These are phyloP conservation scores for Pediacus dermestoides DNA, from an alignment of 2,888 invertebrate genomes.

Conservation along the genomic window DNA sequence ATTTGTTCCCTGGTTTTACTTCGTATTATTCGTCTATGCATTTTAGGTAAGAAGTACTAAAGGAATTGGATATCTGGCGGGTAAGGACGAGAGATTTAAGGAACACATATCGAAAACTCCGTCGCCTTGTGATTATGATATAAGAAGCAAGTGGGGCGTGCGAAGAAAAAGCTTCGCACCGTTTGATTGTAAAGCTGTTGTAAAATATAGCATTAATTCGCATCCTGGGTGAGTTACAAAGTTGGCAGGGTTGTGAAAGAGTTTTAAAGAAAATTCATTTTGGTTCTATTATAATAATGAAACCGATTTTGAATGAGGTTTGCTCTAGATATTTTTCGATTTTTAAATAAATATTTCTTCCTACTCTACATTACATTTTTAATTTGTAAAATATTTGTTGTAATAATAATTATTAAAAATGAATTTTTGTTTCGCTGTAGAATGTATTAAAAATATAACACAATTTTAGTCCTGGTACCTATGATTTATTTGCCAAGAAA, in stretches of 20 bases:
- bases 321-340: no score
- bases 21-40: no score
- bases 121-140: slow-evolving; percentile 41
- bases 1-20: no score
- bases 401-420: no score
- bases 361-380: no score
- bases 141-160: slow-evolving; percentile 20
- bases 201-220: slow-evolving; percentile 17
- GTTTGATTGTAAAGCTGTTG: slow-evolving; percentile 28
- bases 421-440: no score
- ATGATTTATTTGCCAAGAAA: slow-evolving; percentile 27
- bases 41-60: slow-evolving; percentile 37
- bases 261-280: no score
- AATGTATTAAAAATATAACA: no score
- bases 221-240: slow-evolving; percentile 38
- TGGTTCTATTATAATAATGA: no score
- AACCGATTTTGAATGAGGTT: no score
- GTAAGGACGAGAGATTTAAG: slow-evolving; percentile 35
- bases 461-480: slow-evolving; percentile 41
- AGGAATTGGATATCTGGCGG: slow-evolving; percentile 39
- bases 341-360: no score
- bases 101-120: slow-evolving; percentile 35
- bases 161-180: slow-evolving; percentile 30
- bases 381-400: no score
- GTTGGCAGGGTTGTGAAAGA: slow-evolving; percentile 4